Conservation (phyloP, 2,797 vertebrate species). For the Streptopelia turtur region DNA sequence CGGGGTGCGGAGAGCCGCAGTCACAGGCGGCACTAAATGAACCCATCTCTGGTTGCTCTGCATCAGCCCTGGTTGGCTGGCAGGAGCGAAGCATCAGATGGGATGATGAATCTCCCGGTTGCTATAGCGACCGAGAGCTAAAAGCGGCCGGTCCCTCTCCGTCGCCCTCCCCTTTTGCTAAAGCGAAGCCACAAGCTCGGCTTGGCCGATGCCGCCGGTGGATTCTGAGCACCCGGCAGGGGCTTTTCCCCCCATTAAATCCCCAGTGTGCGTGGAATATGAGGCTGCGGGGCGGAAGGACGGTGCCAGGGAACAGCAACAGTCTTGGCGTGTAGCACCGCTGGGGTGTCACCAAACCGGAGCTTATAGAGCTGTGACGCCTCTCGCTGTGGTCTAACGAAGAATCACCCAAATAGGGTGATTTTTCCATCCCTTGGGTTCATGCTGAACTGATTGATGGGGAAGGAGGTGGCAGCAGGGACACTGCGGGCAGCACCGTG, state of each 20-base stretch:
- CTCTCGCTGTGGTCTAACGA: not conserved
- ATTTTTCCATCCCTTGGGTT: not conserved
- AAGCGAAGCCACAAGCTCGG: no score
- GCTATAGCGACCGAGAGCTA: slow-evolving; percentile 78
- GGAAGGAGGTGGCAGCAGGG: not conserved
- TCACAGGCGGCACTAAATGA: not conserved
- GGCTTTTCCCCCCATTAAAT: not conserved
- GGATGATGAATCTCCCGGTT: slow-evolving; percentile 81
- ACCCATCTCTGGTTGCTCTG: not conserved
- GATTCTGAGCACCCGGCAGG: not conserved
- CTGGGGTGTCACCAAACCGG: accelerated
- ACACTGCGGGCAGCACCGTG: accelerated
- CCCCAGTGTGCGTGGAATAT: not conserved
- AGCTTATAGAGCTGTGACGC: accelerated
- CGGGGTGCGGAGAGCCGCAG: not conserved
- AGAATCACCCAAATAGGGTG: accelerated
- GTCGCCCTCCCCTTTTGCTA: not conserved
- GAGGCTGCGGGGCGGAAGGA: not conserved
- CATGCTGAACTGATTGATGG: accelerated
- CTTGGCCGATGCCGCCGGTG: no score
- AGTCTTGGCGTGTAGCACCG: accelerated
- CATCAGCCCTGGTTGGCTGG: slow-evolving; percentile 71
- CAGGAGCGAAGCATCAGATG: slow-evolving; percentile 81
- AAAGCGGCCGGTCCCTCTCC: slow-evolving; percentile 30
- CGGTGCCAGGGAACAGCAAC: not conserved